These are phyloP conservation scores for Euthynnus affinis DNA, from an alignment of 2,797 vertebrate species.

Conservation along the genomic window DNA sequence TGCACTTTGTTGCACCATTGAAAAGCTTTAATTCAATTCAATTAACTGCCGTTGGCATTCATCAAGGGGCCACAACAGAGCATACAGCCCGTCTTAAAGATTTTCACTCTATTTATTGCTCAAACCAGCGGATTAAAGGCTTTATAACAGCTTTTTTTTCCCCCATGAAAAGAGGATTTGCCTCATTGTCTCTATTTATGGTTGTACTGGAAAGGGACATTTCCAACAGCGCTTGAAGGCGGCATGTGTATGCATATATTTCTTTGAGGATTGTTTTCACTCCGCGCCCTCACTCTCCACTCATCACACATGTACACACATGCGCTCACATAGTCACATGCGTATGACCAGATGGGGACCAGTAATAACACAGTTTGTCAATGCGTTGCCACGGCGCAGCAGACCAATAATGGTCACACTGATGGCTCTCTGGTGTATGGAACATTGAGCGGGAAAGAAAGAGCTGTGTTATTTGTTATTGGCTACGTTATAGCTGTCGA, in stretches of 20 bases:
- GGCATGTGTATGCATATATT: conserved; percentile 13
- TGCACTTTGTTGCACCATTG: no score
- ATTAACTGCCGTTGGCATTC: not conserved
- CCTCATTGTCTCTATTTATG: conserved; percentile 37
- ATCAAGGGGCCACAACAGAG: not conserved
- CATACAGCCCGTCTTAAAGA: not conserved
- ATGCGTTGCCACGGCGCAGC: not conserved
- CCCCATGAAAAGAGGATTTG: conserved; percentile 44
- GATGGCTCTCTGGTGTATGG: not conserved
- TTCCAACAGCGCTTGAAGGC: conserved; percentile 27
- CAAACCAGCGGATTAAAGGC: conserved; percentile 42
- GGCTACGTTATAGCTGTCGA: conserved; percentile 17
- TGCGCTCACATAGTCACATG: not conserved
- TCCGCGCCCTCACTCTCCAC: no score
- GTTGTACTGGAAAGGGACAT: not conserved
- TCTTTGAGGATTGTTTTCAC: not conserved
- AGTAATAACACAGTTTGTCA: not conserved
- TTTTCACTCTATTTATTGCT: conserved; percentile 21
- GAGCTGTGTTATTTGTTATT: conserved; percentile 4
- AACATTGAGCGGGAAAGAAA: conserved; percentile 12
- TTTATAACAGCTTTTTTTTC: conserved; percentile 4
- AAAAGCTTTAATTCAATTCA: not conserved
- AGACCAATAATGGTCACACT: not conserved
- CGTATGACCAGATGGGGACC: not conserved
- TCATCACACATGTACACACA: not conserved